Percentiles rank a stretch among this genome's conserved stretches.
Conservation (phyloP, 2,888 invertebrate genomes). For the Heliconius ethilla region DNA sequence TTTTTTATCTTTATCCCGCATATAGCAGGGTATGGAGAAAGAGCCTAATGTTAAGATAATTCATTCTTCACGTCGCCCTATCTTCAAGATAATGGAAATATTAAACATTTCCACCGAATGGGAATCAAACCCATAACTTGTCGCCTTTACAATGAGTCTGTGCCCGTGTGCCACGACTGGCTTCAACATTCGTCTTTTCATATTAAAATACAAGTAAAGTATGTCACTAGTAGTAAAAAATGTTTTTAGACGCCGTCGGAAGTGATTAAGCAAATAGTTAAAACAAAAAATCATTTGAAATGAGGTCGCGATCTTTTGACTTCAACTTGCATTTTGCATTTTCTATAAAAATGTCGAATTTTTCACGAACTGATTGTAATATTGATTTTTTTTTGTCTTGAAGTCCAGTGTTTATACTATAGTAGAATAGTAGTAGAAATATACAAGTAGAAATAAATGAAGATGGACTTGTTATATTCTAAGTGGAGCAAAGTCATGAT, state of each 20-base stretch:
- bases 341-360: slow-evolving; percentile 22
- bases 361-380: slow-evolving; percentile 4
- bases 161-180: no score
- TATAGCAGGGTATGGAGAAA: no score
- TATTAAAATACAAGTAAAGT: slow-evolving; percentile 8
- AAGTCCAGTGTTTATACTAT: background rate
- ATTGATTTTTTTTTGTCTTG: background rate
- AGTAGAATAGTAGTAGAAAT: no score
- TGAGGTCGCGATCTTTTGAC: slow-evolving; percentile 26
- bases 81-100: no score
- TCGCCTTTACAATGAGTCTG: no score
- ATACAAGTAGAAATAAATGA: background rate
- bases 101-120: no score
- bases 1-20: no score
- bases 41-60: no score
- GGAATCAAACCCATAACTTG: no score
- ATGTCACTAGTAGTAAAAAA: slow-evolving; percentile 18
- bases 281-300: slow-evolving; percentile 17
- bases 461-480: background rate
- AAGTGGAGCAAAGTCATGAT: no score
- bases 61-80: no score
- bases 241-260: slow-evolving; percentile 13
- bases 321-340: slow-evolving; percentile 14
- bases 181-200: background rate
- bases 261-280: slow-evolving; percentile 28